These are phyloP conservation scores for Camelus dromedarius DNA, from an alignment of 2,113 vertebrate species.

Conservation along the genomic window DNA sequence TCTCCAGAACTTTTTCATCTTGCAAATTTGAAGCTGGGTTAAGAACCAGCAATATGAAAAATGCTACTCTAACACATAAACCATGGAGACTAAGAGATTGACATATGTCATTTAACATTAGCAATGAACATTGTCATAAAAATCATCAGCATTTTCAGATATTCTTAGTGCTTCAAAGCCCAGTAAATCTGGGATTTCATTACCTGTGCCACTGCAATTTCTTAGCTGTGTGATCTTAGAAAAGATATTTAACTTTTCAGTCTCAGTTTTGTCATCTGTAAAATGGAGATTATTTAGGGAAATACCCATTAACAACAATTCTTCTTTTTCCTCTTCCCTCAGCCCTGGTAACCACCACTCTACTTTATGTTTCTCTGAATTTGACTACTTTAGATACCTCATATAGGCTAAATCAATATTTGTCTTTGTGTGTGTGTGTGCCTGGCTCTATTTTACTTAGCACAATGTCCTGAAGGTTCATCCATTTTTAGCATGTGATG, in stretches of 20 bases:
- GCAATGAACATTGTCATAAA: neutral
- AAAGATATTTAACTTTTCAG: neutral
- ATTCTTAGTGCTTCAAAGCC: neutral
- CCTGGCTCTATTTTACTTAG: neutral
- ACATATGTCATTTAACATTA: neutral
- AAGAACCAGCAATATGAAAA: constrained; percentile 13
- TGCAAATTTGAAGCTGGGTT: neutral
- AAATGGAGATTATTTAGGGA: neutral
- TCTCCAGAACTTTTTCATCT: neutral
- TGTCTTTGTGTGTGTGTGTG: neutral
- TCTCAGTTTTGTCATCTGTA: neutral
- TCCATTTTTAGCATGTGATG: neutral
- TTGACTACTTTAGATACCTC: neutral
- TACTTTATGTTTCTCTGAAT: neutral
- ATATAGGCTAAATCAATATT: neutral
- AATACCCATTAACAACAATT: neutral
- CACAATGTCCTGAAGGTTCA: neutral
- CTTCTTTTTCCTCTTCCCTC: neutral
- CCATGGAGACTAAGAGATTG: neutral
- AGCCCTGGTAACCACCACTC: neutral
- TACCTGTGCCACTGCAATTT: neutral
- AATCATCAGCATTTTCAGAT: neutral
- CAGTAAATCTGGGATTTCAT: neutral
- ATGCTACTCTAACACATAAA: neutral
- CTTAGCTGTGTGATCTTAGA: neutral